phyloP scores from a whole-genome alignment of 2,797 vertebrate species.

The Parambassis ranga region DNA sequence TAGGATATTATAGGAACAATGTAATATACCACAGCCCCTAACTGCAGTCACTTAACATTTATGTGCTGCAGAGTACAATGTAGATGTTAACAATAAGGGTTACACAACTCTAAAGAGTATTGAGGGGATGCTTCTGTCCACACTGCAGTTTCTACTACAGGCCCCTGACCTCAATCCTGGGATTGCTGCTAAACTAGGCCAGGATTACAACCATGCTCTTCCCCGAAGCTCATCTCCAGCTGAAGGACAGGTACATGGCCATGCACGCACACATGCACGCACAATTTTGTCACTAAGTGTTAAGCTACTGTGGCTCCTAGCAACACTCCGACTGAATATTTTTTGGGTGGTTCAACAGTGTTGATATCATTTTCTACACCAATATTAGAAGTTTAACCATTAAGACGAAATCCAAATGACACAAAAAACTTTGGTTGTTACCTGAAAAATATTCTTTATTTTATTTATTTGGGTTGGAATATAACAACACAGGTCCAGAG shows the following conservation, averaged over 20 bases:
- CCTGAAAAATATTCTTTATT: slow-evolving; percentile 49
- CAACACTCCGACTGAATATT: no score
- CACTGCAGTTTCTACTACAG: slow-evolving; percentile 79
- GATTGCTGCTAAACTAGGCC: slow-evolving; percentile 77
- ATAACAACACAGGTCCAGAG: slow-evolving; percentile 7
- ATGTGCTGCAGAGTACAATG: not conserved
- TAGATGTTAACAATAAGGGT: slow-evolving; percentile 31
- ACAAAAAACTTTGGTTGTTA: not conserved
- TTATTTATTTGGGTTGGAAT: slow-evolving; percentile 60
- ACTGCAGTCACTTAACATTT: not conserved
- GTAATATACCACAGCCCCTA: not conserved
- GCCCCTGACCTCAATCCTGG: slow-evolving; percentile 83
- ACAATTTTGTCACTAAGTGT: no score
- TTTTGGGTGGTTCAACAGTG: not conserved
- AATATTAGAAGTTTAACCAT: not conserved
- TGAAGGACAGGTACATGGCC: slow-evolving; percentile 59
- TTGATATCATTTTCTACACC: not conserved
- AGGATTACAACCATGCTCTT: slow-evolving; percentile 74
- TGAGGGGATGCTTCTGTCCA: slow-evolving; percentile 64
- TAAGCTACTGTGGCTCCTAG: no score
- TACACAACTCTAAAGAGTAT: slow-evolving; percentile 47
- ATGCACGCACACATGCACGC: not conserved
- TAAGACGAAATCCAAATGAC: not conserved
- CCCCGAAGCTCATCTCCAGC: slow-evolving; percentile 56
- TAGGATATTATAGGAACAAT: not conserved